Evolutionary conservation across 2,888 invertebrate genomes (phyloP).

Genomic region (Diabrotica balteata): DNA sequence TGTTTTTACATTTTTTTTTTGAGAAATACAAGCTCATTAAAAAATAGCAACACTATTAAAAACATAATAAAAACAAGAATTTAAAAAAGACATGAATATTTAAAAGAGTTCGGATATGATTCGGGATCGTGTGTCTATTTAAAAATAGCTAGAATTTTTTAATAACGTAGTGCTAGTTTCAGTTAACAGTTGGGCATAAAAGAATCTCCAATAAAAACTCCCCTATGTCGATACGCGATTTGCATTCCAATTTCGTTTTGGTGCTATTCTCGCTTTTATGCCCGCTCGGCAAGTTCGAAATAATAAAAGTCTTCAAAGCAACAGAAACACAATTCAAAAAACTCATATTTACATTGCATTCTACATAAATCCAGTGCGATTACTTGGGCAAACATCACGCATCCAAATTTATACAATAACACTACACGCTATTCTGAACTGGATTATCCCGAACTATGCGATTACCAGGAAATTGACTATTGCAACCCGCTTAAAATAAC

Average conservation of each 20-base stretch:
- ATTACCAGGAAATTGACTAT: constrained; percentile 57
- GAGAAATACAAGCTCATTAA: too few relatives aligned
- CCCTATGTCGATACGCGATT: constrained; percentile 11
- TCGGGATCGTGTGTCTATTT: too few relatives aligned
- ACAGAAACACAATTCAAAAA: constrained; percentile 16
- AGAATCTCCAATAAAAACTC: constrained; percentile 8
- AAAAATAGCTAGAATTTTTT: not conserved
- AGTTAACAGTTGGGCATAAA: not conserved
- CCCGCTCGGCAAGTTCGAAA: constrained; percentile 9
- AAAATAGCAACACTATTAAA: too few relatives aligned
- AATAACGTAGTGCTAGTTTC: constrained; percentile 5
- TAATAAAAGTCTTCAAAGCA: constrained; percentile 17
- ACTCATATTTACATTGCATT: constrained; percentile 29
- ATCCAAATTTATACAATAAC: constrained; percentile 53
- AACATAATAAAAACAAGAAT: too few relatives aligned
- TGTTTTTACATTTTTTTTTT: too few relatives aligned
- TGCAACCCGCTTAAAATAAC: constrained; percentile 51
- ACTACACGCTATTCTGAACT: constrained; percentile 49
- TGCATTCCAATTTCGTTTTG: constrained; percentile 18
- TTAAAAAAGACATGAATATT: too few relatives aligned
- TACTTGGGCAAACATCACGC: constrained; percentile 38
- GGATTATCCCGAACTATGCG: constrained; percentile 51
- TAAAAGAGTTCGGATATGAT: too few relatives aligned
- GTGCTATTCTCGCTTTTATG: not conserved
- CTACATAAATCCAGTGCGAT: constrained; percentile 33